Conservation (phyloP, 2,888 invertebrate species). For the Erebia palarica region DNA sequence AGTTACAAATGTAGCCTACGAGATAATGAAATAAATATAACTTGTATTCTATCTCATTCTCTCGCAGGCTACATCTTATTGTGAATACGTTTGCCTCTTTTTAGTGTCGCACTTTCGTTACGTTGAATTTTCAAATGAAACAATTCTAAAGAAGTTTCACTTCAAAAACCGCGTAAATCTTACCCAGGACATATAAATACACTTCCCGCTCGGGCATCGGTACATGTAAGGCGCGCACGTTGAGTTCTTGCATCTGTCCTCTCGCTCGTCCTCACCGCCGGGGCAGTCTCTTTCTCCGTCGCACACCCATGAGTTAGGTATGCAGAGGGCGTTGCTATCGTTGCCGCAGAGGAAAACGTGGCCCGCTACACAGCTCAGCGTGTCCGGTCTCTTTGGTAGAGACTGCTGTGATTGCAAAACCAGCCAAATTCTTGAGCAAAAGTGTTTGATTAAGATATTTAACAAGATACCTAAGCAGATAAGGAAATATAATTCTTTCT, state of each 20-base stretch:
- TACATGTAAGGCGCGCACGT: constrained; percentile 89
- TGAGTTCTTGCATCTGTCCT: constrained; percentile 83
- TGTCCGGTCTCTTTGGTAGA: constrained; percentile 50
- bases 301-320: constrained; percentile 90
- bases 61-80: no score
- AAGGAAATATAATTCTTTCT: no score
- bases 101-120: no score
- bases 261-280: constrained; percentile 87
- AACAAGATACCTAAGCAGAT: no score
- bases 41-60: no score
- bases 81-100: no score
- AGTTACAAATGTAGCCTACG: no score
- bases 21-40: no score
- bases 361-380: constrained; percentile 51
- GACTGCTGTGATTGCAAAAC: constrained; percentile 26
- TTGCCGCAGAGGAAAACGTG: constrained; percentile 67
- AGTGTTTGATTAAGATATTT: no score
- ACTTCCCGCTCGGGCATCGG: constrained; percentile 83
- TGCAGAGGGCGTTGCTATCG: constrained; percentile 80
- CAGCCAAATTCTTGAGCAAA: no score
- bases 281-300: constrained; percentile 91
- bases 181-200: constrained; percentile 82
- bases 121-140: no score
- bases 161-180: neutral
- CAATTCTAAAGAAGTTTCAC: no score